These are phyloP conservation scores for Ornithoptera alexandrae DNA, from an alignment of 2,888 invertebrate species.

Conservation along the genomic window DNA sequence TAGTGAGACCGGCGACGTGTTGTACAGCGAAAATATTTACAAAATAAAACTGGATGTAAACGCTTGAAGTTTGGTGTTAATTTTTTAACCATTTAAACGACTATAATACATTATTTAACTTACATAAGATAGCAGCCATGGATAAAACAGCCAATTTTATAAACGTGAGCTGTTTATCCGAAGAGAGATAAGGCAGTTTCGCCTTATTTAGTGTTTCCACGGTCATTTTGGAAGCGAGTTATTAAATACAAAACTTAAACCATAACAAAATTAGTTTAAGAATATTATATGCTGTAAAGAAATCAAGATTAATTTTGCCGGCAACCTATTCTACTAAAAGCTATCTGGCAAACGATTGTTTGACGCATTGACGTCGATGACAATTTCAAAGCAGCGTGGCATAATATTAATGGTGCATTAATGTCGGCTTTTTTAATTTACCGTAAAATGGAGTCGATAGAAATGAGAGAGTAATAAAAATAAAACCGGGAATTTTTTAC, in stretches of 20 bases:
- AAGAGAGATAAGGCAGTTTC: conserved; percentile 66
- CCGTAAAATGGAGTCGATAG: no score
- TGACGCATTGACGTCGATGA: conserved; percentile 49
- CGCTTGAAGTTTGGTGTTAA: no score
- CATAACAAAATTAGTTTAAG: conserved; percentile 41
- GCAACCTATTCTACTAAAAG: conserved; percentile 60
- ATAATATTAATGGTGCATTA: conserved; percentile 36
- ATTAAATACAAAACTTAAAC: conserved; percentile 33
- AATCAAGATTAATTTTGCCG: conserved; percentile 52
- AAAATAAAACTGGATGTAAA: no score
- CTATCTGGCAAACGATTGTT: conserved; percentile 32
- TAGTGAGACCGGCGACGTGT: no score
- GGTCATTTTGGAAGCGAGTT: conserved; percentile 55
- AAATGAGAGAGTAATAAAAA: no score
- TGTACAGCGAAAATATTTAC: no score
- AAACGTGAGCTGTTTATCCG: conserved; percentile 77
- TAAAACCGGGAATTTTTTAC: no score
- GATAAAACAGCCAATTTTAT: conserved; percentile 91
- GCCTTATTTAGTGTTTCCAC: conserved; percentile 61
- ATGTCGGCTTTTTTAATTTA: neutral
- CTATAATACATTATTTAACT: conserved; percentile 64
- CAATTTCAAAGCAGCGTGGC: conserved; percentile 65
- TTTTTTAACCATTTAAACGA: neutral
- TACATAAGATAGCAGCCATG: conserved; percentile 95
- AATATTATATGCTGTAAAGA: conserved; percentile 32